These are phyloP conservation scores for Imbricaverruca yamaguchii DNA, from an alignment of 2,888 invertebrate species.

Conservation along the genomic window DNA sequence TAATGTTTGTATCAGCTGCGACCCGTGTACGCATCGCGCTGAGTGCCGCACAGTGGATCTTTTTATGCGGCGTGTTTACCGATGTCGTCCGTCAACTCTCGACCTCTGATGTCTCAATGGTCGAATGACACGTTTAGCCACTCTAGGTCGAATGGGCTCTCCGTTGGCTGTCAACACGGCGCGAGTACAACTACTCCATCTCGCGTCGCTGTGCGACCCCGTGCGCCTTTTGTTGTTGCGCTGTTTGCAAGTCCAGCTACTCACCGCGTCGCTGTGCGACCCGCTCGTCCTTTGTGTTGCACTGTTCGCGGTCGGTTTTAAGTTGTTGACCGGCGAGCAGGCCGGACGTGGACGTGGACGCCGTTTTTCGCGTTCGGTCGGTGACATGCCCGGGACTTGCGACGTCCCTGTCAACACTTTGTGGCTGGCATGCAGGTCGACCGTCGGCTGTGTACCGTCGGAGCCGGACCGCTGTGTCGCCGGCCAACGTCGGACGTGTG, in stretches of 20 bases:
- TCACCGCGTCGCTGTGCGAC: too few relatives aligned
- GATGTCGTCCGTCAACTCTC: neutral
- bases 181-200: too few relatives aligned
- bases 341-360: neutral
- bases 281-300: neutral
- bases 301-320: neutral
- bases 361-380: neutral
- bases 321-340: neutral
- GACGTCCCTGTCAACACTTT: neutral
- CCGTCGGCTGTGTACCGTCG: neutral
- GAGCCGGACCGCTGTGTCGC: too few relatives aligned
- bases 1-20: neutral
- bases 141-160: neutral
- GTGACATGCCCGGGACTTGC: neutral
- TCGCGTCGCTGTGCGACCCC: too few relatives aligned
- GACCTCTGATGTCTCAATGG: neutral
- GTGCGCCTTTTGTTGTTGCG: too few relatives aligned
- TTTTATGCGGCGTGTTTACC: neutral
- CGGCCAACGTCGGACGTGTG: too few relatives aligned
- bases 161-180: too few relatives aligned
- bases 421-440: neutral
- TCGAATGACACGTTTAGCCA: neutral
- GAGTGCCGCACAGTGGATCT: neutral
- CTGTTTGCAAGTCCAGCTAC: too few relatives aligned
- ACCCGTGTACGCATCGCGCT: neutral